Base-by-base conservation (phyloP, 2,888 invertebrate genomes). In the Empis stercorea region DNA sequence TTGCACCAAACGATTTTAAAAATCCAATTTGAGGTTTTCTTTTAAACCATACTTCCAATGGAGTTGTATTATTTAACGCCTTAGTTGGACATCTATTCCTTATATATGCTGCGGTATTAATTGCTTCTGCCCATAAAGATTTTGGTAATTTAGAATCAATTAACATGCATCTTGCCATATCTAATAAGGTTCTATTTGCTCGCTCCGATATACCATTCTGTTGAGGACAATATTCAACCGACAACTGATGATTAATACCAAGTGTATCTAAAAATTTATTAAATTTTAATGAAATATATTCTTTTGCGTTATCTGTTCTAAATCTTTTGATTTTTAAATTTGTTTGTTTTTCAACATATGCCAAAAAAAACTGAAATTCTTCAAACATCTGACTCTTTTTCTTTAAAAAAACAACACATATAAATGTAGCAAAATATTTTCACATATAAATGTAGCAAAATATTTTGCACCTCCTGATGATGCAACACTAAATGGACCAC, bases 61-160 rank as follows among this genome's bases (percentile, higher is more conserved):
- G 47, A 10, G 48, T 51, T 39, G 38, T 34, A 7, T 27, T 27
- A 27, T 36, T 36, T 5, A 23, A 15, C 1, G 30, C 38, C 13
- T 34, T 48, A 13, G 42, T 48, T 11, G 51, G 48, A 6, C 17
- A 44, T 37, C 44, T 34, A 39, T 52, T 49, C 5, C 49, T 30
- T 6, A 53, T 46, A 27, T 41, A 51, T 11, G 42, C 49, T 13
- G 59, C 58, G 7, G 57, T 56, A 30, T 47, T 50, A 0, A 57
- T 50, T 13, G 61, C 59, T 48, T 61, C 60, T 14, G 55, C 58
- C 57, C 60, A 61, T 13, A 58, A 52, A 7, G 36, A 32, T 32
- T 56, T 47, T 13, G 53, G 49, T 15, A 61, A 23, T 9, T 49
- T 44, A 11, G 56, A 48, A 30, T 55, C 54, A 6, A 56, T 36